Evolutionary conservation across 2,888 invertebrate species (phyloP), one percentile per base, ranked within the genome.

Genomic region (Hetaerina titia): DNA sequence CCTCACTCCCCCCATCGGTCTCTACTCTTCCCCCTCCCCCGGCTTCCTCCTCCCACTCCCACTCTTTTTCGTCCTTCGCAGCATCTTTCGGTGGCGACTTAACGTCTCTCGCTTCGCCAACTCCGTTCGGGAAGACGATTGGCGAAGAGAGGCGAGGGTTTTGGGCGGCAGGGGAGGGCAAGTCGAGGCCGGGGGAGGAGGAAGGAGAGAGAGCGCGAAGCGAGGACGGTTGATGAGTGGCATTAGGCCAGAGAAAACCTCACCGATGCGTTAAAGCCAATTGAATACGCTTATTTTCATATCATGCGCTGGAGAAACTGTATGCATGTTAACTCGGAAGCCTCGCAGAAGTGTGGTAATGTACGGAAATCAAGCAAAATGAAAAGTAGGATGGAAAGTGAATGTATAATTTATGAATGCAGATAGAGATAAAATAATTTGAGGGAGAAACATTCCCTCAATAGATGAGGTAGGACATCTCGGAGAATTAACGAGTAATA

Each of bases 21-120:
- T 45, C 88, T 6, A 15, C 17, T 13, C 31, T 9, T 7, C 1
- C 45, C 0, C 6, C 57, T 22, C 57, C n/a, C 57, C 17, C 31
- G 8, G 6, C 25, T 45, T 4, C 5, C 90, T 17, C 17, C 90
- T 15, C n/a, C 63, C 90, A 2, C n/a, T 58, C 31, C 25, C n/a
- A 22, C 64, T 64, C 22, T 2, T 57, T 22, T 57, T 60, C 60
- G 90, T 64, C 92, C 74, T 74, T 57, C 92, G 69, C 92, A 92
- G 92, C 92, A 69, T 92, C 92, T 92, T 92, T 92, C 92, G 92
- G 92, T 92, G 92, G 92, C 92, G 92, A 92, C 92, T 92, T 92
- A 19, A 69, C 74, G 92, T 92, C 92, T 92, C 92, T 92, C 92
- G 92, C 92, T 92, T 92, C 69, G 92, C 60, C 92, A 64, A 92